These are phyloP conservation scores for Temnothorax curvispinosus DNA, from an alignment of 1,140 invertebrate species.

Conservation along the genomic window DNA sequence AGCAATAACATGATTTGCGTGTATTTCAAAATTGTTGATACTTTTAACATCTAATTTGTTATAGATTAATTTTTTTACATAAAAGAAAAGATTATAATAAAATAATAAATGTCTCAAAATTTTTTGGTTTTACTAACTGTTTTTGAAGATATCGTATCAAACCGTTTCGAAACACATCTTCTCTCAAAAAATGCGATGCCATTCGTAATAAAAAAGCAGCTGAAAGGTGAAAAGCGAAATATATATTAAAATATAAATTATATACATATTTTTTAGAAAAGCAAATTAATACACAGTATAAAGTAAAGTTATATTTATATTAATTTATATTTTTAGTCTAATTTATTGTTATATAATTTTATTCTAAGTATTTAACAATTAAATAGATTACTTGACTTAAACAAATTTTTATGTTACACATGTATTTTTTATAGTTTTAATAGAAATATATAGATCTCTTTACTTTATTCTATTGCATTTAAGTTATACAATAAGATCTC, in stretches of 20 bases:
- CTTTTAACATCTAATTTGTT: neutral
- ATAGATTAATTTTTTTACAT: neutral
- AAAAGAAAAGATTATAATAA: neutral
- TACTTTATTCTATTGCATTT: too few relatives aligned
- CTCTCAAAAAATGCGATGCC: slow-evolving; percentile 85
- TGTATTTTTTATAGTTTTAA: too few relatives aligned
- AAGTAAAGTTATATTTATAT: neutral
- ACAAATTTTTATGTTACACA: too few relatives aligned
- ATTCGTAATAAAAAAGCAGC: slow-evolving; percentile 87
- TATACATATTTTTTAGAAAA: neutral
- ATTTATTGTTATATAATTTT: neutral
- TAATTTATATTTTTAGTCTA: neutral
- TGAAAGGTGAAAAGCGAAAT: slow-evolving; percentile 61
- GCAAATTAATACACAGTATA: neutral
- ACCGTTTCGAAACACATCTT: slow-evolving; percentile 84
- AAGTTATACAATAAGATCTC: neutral
- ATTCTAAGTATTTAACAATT: neutral
- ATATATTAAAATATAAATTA: neutral
- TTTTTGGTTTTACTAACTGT: slow-evolving; percentile 81
- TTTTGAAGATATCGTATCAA: slow-evolving; percentile 82
- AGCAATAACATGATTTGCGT: neutral
- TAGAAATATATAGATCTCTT: too few relatives aligned
- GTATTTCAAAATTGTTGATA: neutral
- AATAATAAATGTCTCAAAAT: neutral
- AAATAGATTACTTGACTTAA: too few relatives aligned